Evolutionary conservation across 2,113 vertebrate species (phyloP).

Genomic region (Kryptolebias marmoratus): DNA sequence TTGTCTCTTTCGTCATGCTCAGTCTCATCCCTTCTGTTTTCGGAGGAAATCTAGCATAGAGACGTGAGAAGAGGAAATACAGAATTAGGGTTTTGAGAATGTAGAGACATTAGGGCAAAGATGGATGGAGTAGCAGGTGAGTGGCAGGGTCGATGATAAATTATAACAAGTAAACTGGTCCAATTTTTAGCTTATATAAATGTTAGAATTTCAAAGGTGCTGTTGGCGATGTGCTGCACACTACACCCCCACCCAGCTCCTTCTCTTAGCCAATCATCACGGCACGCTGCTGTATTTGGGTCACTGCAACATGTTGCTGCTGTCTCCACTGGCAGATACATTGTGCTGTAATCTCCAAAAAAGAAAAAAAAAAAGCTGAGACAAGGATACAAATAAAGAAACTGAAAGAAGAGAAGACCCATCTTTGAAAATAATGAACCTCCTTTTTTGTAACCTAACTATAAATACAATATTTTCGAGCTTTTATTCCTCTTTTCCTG

Average conservation of each 20-base stretch:
- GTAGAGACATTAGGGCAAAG: slow-evolving; percentile 10
- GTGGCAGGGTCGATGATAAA: not conserved
- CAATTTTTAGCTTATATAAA: slow-evolving; percentile 66
- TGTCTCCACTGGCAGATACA: slow-evolving; percentile 74
- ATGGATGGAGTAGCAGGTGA: slow-evolving; percentile 24
- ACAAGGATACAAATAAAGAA: slow-evolving; percentile 38
- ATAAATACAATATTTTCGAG: slow-evolving; percentile 5
- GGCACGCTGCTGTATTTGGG: slow-evolving; percentile 78
- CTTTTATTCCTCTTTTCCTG: not conserved
- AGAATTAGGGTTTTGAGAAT: slow-evolving; percentile 4
- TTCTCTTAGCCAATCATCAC: slow-evolving; percentile 73
- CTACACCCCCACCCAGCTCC: slow-evolving; percentile 45
- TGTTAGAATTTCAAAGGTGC: slow-evolving; percentile 75
- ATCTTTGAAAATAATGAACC: slow-evolving; percentile 2
- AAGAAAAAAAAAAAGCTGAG: slow-evolving; percentile 56
- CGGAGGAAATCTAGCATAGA: slow-evolving; percentile 12
- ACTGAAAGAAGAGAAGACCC: slow-evolving; percentile 19
- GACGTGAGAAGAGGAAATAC: slow-evolving; percentile 16
- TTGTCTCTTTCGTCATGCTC: slow-evolving; percentile 20
- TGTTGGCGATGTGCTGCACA: slow-evolving; percentile 66
- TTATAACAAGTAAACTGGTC: slow-evolving; percentile 15
- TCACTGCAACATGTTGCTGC: slow-evolving; percentile 77
- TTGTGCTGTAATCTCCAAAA: slow-evolving; percentile 73
- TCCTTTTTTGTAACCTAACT: slow-evolving; percentile 19
- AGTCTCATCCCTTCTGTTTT: slow-evolving; percentile 21